Conservation (phyloP, 2,113 vertebrate species). For the Parus major region DNA sequence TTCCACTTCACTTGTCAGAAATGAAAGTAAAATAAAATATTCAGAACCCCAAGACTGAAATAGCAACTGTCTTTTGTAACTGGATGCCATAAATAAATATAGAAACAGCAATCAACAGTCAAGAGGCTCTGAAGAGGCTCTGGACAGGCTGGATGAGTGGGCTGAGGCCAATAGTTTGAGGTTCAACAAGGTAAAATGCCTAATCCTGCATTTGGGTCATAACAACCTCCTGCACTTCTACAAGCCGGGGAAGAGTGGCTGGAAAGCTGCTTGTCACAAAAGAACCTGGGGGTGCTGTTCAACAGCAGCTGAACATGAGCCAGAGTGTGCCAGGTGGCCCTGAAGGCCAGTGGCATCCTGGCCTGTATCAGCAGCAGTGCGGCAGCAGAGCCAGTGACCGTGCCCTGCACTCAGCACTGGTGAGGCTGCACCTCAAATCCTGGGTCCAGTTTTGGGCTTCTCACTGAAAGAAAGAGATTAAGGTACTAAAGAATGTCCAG, state of each 20-base stretch:
- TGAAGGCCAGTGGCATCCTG: not conserved
- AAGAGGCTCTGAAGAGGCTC: not conserved
- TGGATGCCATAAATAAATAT: not conserved
- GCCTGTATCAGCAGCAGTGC: accelerated
- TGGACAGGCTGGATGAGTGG: not conserved
- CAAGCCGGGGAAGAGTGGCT: not conserved
- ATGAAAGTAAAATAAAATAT: constrained; percentile 22
- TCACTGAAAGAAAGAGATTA: not conserved
- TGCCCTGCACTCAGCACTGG: accelerated
- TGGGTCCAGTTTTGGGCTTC: not conserved
- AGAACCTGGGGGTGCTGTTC: not conserved
- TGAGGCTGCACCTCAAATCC: not conserved
- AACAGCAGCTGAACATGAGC: not conserved
- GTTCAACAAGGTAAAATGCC: not conserved
- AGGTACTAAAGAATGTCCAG: not conserved
- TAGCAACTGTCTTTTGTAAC: not conserved
- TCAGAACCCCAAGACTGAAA: not conserved
- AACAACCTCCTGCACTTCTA: not conserved
- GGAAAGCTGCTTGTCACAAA: not conserved
- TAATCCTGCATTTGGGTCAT: not conserved
- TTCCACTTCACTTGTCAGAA: not conserved
- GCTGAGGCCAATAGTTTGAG: not conserved
- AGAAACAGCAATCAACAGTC: not conserved
- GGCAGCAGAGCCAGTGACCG: not conserved
- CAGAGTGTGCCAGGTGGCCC: not conserved